Base-by-base conservation (phyloP, 2,113 vertebrate genomes). In the Sterrhoptilus dennistouni region DNA sequence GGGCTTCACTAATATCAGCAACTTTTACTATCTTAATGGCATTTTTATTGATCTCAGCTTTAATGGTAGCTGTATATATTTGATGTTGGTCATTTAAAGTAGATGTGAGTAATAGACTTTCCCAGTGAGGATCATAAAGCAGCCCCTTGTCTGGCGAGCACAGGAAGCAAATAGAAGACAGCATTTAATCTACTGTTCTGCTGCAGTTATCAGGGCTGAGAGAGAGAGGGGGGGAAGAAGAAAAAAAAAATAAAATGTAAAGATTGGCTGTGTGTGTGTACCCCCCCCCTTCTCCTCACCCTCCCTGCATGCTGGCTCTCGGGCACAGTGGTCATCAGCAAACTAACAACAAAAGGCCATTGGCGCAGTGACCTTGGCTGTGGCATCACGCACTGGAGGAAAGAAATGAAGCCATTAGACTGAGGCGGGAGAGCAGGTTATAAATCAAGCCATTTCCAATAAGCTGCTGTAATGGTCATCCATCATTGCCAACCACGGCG, bases 401-500 rank as follows among this genome's bases (percentile, higher is more conserved):
- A 99, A 99, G 99, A 99, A 99, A 99, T 99, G 99, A 99, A 99
- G 99, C 99, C 99, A 99, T 99, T 99, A 99, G 99, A 98, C 98
- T 98, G 99, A 99, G 98, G 99, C 99, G 98, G 98, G 98, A 98
- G 98, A 98, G 96, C 98, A 97, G 99, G 98, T 98, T 98, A 99
- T 99, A 99, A 99, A 99, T 99, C 99, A 99, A 99, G 98, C 98
- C 98, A 98, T 99, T 99, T 99, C 99, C 99, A 99, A 99, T 99
- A 99, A 99, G 99, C 99, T 99, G 99, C 99, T 98, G 98, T 99
- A 99, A 99, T 99, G 99, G 99, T 99, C 98, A 99, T 99, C 99
- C 99, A 99, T 99, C 99, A 99, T 98, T 98, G 98, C 98, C 98
- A 98, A 97, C 96, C 97, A 97, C 98, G 64, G 98, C 97, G 97